A percentile compares a stretch with the other conserved stretches of the same genome.
phyloP scores from a whole-genome alignment of 2,113 vertebrate species.

The Willisornis vidua region DNA sequence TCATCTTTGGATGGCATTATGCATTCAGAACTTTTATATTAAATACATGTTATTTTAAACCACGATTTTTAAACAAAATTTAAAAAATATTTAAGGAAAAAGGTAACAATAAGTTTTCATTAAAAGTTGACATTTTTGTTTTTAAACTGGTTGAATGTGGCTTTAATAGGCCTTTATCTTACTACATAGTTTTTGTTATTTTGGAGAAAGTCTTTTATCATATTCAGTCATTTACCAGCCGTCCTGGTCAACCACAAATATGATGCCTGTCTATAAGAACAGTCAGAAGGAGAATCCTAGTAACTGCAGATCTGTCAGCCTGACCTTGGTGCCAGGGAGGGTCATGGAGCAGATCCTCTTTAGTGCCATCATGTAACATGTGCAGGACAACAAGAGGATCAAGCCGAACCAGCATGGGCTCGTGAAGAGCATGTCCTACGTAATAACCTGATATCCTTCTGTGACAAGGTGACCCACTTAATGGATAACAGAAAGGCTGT shows the following conservation, averaged over 20 bases:
- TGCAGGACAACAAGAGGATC: background rate
- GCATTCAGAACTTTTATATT: background rate
- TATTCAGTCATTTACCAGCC: background rate
- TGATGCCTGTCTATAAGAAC: background rate
- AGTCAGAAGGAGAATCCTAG: background rate
- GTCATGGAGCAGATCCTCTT: background rate
- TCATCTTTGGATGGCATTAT: background rate
- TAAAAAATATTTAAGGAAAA: background rate
- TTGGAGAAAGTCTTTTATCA: background rate
- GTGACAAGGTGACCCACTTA: background rate
- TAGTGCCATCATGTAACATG: background rate
- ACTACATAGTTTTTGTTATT: background rate
- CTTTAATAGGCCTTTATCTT: background rate
- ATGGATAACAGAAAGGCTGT: background rate
- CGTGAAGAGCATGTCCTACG: background rate
- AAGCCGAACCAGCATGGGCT: background rate
- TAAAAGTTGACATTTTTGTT: background rate
- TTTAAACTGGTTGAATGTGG: background rate
- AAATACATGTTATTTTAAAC: background rate
- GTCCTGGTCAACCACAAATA: background rate
- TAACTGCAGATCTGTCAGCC: background rate
- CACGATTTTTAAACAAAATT: background rate
- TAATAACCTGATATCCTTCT: background rate
- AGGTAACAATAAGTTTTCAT: background rate
- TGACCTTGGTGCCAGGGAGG: background rate